A percentile compares a stretch with the other conserved stretches of the same genome.
Evolutionary conservation across 2,797 vertebrate species (phyloP).

Genomic region (Danio kyathit): DNA sequence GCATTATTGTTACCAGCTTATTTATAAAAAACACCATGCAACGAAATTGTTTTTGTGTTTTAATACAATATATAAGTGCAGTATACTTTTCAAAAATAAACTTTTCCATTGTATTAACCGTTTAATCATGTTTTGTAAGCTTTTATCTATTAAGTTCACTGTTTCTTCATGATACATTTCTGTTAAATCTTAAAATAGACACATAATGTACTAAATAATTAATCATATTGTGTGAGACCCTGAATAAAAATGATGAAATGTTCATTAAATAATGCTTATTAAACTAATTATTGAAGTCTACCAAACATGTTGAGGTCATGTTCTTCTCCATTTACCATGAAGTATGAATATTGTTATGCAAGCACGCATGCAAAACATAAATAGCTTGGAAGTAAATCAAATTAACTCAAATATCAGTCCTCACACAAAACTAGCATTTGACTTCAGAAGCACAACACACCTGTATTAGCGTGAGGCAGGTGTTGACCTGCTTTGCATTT

Average conservation of each 20-base stretch:
- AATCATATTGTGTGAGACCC: no score
- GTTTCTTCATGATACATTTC: not conserved
- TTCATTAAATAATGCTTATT: not conserved
- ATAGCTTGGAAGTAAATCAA: not conserved
- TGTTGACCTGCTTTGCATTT: conserved; percentile 27
- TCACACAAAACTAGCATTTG: no score
- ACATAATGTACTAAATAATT: no score
- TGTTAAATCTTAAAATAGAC: not conserved
- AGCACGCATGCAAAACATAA: no score
- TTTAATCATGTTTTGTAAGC: no score
- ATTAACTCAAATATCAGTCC: not conserved
- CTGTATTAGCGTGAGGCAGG: conserved; percentile 17
- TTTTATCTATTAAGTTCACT: no score
- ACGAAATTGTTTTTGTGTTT: no score
- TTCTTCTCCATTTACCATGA: not conserved
- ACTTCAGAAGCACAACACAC: not conserved
- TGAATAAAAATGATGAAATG: not conserved
- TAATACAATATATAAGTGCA: no score
- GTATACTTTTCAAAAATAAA: no score
- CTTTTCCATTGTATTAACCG: no score
- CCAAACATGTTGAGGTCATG: not conserved
- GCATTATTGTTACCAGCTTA: no score
- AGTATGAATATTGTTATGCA: not conserved
- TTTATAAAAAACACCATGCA: no score
- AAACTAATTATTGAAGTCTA: not conserved